A percentile compares a stretch with the other conserved stretches of the same genome.
These are phyloP conservation scores for Byasa hedistus DNA, from an alignment of 2,888 invertebrate genomes.

Conservation along the genomic window DNA sequence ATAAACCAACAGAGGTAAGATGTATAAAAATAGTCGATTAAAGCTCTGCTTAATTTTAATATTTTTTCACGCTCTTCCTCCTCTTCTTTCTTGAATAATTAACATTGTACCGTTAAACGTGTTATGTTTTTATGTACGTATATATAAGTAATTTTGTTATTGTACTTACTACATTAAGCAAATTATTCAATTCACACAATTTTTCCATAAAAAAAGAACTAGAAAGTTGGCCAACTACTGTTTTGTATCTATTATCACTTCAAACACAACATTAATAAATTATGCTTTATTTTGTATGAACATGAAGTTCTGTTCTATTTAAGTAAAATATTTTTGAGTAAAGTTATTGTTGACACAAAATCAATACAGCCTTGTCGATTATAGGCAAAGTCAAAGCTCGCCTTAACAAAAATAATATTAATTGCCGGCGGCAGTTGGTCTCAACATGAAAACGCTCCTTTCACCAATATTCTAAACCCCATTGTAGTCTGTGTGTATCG, in stretches of 20 bases:
- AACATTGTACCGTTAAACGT: too few relatives aligned
- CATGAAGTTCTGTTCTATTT: background rate
- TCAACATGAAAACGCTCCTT: slow-evolving; percentile 62
- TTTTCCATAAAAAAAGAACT: too few relatives aligned
- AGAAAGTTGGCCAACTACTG: too few relatives aligned
- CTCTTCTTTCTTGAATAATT: too few relatives aligned
- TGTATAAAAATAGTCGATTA: slow-evolving; percentile 37
- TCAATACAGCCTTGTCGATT: slow-evolving; percentile 31
- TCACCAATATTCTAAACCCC: slow-evolving; percentile 69
- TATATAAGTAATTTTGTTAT: too few relatives aligned
- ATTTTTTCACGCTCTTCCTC: too few relatives aligned
- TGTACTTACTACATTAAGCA: too few relatives aligned
- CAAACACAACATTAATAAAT: too few relatives aligned
- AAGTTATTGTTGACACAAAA: background rate
- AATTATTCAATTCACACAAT: too few relatives aligned
- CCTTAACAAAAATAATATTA: slow-evolving; percentile 71
- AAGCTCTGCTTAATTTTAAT: too few relatives aligned
- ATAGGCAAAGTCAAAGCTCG: slow-evolving; percentile 51
- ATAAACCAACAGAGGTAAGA: slow-evolving; percentile 76
- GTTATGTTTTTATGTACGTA: too few relatives aligned
- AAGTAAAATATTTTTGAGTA: background rate
- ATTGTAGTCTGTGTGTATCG: slow-evolving; percentile 70
- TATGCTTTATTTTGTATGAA: background rate
- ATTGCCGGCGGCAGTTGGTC: slow-evolving; percentile 66
- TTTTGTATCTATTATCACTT: too few relatives aligned